Evolutionary conservation across 2,113 vertebrate genomes (phyloP).

Genomic region (Scortum barcoo): DNA sequence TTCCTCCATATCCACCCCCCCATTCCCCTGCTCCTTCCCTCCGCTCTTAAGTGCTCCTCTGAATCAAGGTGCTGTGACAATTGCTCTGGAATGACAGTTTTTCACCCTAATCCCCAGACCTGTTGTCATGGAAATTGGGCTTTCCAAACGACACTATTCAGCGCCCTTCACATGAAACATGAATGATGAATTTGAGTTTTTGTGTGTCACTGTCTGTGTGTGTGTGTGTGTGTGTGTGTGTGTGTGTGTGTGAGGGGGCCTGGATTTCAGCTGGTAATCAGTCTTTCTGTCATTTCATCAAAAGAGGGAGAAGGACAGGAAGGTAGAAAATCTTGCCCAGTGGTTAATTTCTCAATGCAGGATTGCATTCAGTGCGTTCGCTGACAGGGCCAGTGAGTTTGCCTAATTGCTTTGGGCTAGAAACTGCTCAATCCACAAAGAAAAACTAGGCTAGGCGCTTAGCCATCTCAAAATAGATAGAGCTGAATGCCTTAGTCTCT

Average conservation of each 20-base stretch:
- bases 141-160: slow-evolving; percentile 71
- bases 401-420: slow-evolving; percentile 67
- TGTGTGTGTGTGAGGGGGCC: slow-evolving; percentile 47
- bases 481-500: slow-evolving; percentile 52
- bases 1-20: slow-evolving; percentile 37
- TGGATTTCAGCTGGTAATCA: slow-evolving; percentile 77
- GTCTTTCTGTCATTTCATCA: slow-evolving; percentile 62
- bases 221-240: slow-evolving; percentile 29
- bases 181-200: slow-evolving; percentile 70
- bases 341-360: slow-evolving; percentile 46
- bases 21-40: slow-evolving; percentile 45
- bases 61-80: slow-evolving; percentile 81
- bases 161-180: slow-evolving; percentile 71
- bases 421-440: slow-evolving; percentile 58
- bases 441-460: slow-evolving; percentile 58
- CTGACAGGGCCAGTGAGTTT: slow-evolving; percentile 61
- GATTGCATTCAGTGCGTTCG: slow-evolving; percentile 41
- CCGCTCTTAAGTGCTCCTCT: slow-evolving; percentile 74
- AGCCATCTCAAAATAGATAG: slow-evolving; percentile 58
- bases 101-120: slow-evolving; percentile 79
- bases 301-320: slow-evolving; percentile 42
- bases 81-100: slow-evolving; percentile 72
- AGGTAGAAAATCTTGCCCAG: slow-evolving; percentile 39
- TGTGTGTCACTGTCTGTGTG: slow-evolving; percentile 2
- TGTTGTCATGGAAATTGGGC: slow-evolving; percentile 86